phyloP scores from a whole-genome alignment of 1,140 invertebrate species.

The Tribolium castaneum region DNA sequence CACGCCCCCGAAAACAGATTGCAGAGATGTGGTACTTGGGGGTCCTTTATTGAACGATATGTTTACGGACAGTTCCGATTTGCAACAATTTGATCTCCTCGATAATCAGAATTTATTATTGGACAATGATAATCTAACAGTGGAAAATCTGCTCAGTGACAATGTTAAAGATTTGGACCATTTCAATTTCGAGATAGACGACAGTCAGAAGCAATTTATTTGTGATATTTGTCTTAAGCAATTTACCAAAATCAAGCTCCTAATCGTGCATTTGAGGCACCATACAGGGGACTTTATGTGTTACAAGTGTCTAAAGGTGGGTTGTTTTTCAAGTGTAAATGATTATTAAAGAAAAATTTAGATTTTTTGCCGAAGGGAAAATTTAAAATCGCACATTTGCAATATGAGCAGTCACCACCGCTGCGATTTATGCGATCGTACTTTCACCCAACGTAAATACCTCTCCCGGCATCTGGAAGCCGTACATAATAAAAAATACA shows the following conservation, averaged over 20 bases:
- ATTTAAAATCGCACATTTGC: conserved; percentile 59
- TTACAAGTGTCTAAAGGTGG: conserved; percentile 60
- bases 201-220: conserved; percentile 56
- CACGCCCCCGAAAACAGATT: not conserved
- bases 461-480: conserved; percentile 57
- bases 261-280: conserved; percentile 67
- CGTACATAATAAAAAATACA: conserved; percentile 52
- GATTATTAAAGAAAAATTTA: conserved; percentile 40
- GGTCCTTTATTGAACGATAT: conserved; percentile 56
- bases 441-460: conserved; percentile 59
- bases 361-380: conserved; percentile 62
- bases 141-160: conserved; percentile 53
- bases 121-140: conserved; percentile 51
- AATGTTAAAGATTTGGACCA: conserved; percentile 54
- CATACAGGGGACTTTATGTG: conserved; percentile 69
- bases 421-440: conserved; percentile 56
- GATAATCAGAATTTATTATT: conserved; percentile 58
- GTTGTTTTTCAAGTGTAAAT: not conserved
- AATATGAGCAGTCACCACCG: conserved; percentile 44
- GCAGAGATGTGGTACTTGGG: conserved; percentile 49
- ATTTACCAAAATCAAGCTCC: conserved; percentile 64
- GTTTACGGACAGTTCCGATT: conserved; percentile 50
- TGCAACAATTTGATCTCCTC: conserved; percentile 37
- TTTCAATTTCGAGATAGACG: conserved; percentile 58
- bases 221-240: conserved; percentile 70